phyloP scores from a whole-genome alignment of 2,888 invertebrate species.

The Cacoxenus indagator region DNA sequence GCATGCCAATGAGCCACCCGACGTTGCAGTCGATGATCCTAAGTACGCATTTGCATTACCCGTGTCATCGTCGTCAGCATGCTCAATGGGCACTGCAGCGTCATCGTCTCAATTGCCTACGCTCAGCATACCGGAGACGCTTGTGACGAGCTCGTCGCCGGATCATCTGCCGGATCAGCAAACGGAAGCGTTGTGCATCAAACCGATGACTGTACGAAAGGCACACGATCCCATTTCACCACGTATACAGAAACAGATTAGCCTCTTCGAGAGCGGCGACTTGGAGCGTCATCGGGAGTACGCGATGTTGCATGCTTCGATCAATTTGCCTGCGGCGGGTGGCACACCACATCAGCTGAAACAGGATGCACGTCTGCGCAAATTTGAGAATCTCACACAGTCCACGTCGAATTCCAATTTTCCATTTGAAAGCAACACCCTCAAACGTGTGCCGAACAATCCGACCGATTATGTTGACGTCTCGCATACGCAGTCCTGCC shows the following conservation, averaged over 20 bases:
- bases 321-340: constrained; percentile 56
- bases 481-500: constrained; percentile 63
- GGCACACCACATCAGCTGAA: constrained; percentile 51
- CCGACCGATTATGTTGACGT: constrained; percentile 55
- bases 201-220: constrained; percentile 47
- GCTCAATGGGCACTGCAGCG: neutral
- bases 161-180: constrained; percentile 54
- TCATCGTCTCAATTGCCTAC: constrained; percentile 5
- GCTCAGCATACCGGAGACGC: constrained; percentile 30
- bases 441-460: constrained; percentile 55
- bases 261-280: constrained; percentile 61
- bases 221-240: constrained; percentile 64
- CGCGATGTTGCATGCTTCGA: constrained; percentile 54
- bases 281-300: constrained; percentile 41
- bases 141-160: constrained; percentile 49
- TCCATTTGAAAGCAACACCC: constrained; percentile 66
- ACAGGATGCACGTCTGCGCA: constrained; percentile 63
- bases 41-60: constrained; percentile 44
- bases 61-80: constrained; percentile 16
- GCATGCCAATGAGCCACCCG: constrained; percentile 49
- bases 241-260: constrained; percentile 68
- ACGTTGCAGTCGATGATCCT: constrained; percentile 49
- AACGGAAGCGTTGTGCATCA: neutral
- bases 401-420: constrained; percentile 68
- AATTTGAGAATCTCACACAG: constrained; percentile 65